These are phyloP conservation scores for Natrix natrix DNA, from an alignment of 2,797 vertebrate species.

Conservation along the genomic window DNA sequence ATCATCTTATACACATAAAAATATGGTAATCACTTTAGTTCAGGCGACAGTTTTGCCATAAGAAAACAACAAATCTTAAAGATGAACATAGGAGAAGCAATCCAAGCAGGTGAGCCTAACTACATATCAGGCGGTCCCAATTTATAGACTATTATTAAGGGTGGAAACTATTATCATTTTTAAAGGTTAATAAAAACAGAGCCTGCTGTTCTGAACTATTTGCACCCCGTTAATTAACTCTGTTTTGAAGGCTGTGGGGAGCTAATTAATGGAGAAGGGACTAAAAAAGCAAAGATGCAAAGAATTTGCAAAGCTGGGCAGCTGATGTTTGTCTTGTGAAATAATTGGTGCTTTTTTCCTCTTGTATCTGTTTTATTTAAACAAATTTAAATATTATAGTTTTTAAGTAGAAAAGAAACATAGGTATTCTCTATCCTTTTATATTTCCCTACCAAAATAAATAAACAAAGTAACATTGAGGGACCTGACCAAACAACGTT, in stretches of 20 bases:
- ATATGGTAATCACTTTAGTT: not conserved
- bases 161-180: not conserved
- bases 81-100: not conserved
- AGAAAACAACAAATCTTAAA: not conserved
- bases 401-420: not conserved
- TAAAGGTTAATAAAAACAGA: not conserved
- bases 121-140: not conserved
- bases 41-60: not conserved
- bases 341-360: not conserved
- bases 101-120: not conserved
- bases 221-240: not conserved
- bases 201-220: not conserved
- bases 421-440: not conserved
- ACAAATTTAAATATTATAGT: not conserved
- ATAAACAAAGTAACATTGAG: not conserved
- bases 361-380: not conserved
- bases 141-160: not conserved
- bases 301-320: not conserved
- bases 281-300: not conserved
- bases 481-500: not conserved
- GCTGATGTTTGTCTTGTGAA: not conserved
- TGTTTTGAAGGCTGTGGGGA: not conserved
- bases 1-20: too few species aligned
- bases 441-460: not conserved
- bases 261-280: not conserved